Evolutionary conservation across 2,888 invertebrate species (phyloP).

Genomic region (Myopa testacea): DNA sequence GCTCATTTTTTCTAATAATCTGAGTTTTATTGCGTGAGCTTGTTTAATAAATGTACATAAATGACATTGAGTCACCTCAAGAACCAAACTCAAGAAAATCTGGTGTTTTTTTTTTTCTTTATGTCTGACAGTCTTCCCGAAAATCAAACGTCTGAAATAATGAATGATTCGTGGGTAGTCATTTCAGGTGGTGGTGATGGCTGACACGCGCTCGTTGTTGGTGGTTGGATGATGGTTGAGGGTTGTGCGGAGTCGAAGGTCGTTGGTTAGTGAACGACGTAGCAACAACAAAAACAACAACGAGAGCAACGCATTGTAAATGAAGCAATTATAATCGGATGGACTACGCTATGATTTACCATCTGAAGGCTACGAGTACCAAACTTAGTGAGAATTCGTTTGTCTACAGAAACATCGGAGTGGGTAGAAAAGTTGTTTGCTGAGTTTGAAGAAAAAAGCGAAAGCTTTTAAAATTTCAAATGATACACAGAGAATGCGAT

Average conservation of each 20-base stretch:
- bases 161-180: conserved; percentile 24
- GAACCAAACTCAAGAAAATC: not conserved
- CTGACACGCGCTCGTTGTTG: not conserved
- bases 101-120: not conserved
- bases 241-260: not conserved
- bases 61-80: not conserved
- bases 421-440: too few relatives aligned
- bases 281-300: too few relatives aligned
- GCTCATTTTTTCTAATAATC: not conserved
- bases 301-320: too few relatives aligned
- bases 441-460: too few relatives aligned
- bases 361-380: too few relatives aligned
- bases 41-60: not conserved
- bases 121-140: not conserved
- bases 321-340: too few relatives aligned
- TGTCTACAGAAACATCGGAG: too few relatives aligned
- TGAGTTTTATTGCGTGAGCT: not conserved
- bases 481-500: too few relatives aligned
- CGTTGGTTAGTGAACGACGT: too few relatives aligned
- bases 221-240: not conserved
- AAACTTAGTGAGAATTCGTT: too few relatives aligned
- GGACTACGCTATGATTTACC: too few relatives aligned
- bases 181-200: not conserved
- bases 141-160: conserved; percentile 14
- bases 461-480: too few relatives aligned